Evolutionary conservation across 2,797 vertebrate species (phyloP).

Genomic region (Chiloscyllium punctatum): DNA sequence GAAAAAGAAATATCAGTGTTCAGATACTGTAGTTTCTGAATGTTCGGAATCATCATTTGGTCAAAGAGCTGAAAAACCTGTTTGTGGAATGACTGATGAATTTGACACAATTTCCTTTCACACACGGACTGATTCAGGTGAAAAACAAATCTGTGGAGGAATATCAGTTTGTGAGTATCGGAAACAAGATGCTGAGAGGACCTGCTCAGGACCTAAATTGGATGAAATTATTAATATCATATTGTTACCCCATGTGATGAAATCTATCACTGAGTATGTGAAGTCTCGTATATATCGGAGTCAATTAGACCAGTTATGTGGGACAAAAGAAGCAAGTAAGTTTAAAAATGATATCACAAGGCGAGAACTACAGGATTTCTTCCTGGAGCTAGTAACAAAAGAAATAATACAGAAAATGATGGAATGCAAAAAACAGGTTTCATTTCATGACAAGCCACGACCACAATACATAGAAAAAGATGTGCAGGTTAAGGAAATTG

Average conservation of each 20-base stretch:
- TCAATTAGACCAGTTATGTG: constrained; percentile 15
- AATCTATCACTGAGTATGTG: constrained; percentile 32
- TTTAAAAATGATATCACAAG: constrained; percentile 27
- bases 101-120: not conserved
- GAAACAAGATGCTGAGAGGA: not conserved
- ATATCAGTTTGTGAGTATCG: not conserved
- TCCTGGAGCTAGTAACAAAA: constrained; percentile 25
- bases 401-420: not conserved
- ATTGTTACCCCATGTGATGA: not conserved
- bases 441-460: not conserved
- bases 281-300: not conserved
- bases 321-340: not conserved
- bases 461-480: not conserved
- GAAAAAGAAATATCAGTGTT: constrained; percentile 5
- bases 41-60: not conserved
- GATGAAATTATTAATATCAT: constrained; percentile 4
- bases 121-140: not conserved
- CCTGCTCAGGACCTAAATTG: not conserved
- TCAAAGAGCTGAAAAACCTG: not conserved
- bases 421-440: not conserved
- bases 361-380: constrained; percentile 25
- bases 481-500: not conserved
- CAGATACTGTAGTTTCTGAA: not conserved
- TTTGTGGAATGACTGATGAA: not conserved
- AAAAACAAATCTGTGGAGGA: not conserved